These are phyloP conservation scores for Blastobasis adustella DNA, from an alignment of 2,888 invertebrate genomes.

Conservation along the genomic window DNA sequence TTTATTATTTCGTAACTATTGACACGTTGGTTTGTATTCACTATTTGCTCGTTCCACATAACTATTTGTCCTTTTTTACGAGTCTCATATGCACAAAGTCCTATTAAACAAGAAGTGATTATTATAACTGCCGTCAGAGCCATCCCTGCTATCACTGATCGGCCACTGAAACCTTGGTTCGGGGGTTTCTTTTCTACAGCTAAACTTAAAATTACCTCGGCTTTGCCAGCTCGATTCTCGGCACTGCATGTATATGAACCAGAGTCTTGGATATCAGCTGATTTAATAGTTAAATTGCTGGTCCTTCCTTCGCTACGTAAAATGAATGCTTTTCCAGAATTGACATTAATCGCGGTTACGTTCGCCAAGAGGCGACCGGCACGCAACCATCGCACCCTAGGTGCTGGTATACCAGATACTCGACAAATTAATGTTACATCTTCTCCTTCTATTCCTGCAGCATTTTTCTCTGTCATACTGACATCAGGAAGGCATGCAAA, in stretches of 20 bases:
- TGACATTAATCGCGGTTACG: constrained; percentile 52
- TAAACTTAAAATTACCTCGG: constrained; percentile 83
- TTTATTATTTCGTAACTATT: constrained; percentile 89
- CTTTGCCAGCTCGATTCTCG: constrained; percentile 86
- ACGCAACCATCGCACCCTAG: constrained; percentile 82
- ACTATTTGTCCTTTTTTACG: constrained; percentile 75
- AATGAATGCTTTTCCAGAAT: constrained; percentile 77
- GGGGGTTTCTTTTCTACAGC: constrained; percentile 79
- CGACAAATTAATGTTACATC: constrained; percentile 84
- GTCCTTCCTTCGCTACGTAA: constrained; percentile 79
- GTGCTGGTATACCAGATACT: constrained; percentile 82
- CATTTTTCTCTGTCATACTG: constrained; percentile 72
- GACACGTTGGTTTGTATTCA: constrained; percentile 59
- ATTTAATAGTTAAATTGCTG: constrained; percentile 83
- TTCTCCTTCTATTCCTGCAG: constrained; percentile 80
- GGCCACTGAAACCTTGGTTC: constrained; percentile 74
- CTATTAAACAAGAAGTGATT: constrained; percentile 78
- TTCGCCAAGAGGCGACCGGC: constrained; percentile 82
- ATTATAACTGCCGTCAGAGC: constrained; percentile 81
- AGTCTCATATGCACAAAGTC: constrained; percentile 79
- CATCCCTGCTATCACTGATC: constrained; percentile 79
- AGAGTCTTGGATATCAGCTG: constrained; percentile 83
- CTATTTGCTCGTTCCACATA: constrained; percentile 70
- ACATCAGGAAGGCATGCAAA: constrained; percentile 87
- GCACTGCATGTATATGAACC: constrained; percentile 86